Base-by-base conservation (phyloP, 1,140 invertebrate species). In the Cotesia vestalis region DNA sequence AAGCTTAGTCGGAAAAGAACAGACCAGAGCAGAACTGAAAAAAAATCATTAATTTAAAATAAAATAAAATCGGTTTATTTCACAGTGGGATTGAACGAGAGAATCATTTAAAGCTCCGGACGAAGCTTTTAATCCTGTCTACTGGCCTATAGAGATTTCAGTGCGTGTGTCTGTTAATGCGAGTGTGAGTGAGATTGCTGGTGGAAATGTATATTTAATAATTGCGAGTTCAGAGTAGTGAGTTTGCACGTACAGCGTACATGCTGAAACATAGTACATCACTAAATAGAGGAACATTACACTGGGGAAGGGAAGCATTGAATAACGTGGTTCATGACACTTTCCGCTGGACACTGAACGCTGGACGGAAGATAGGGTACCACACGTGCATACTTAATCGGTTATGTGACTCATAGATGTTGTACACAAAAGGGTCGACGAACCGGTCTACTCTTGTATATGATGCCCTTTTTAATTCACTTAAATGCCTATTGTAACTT, bases 301-400 rank as follows among this genome's bases (percentile, higher is more conserved):
- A 27, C 27, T 27, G 67, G 57, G 36, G 66, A 69, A 67, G 69
- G 61, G 59, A 69, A 46, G 46, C 72, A 69, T 73, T 75, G 55
- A 80, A 78, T 81, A 80, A 81, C 64, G 74, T 76, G 77, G 76
- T 74, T 78, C 76, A 80, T 79, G 79, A 80, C 73, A 78, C 78
- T 79, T 81, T 81, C 80, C 80, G 80, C 78, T 80, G 27, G 79
- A 80, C 73, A 78, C 78, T 79, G 80, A 80, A 79, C 80, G 80
- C 78, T 80, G 75, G 70, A 72, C 79, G 76, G 78, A 79, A 74
- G 78, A 76, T 73, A 72, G 73, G 74, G 76, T 80, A 77, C 77
- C 79, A 71, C 72, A 73, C 77, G 74, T 74, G 76, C 77, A 75
- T 72, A 75, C 74, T 79, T 78, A 79, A 75, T 76, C 74, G 71